These are phyloP conservation scores for Heterotis niloticus DNA, from an alignment of 2,113 vertebrate genomes.

Conservation along the genomic window DNA sequence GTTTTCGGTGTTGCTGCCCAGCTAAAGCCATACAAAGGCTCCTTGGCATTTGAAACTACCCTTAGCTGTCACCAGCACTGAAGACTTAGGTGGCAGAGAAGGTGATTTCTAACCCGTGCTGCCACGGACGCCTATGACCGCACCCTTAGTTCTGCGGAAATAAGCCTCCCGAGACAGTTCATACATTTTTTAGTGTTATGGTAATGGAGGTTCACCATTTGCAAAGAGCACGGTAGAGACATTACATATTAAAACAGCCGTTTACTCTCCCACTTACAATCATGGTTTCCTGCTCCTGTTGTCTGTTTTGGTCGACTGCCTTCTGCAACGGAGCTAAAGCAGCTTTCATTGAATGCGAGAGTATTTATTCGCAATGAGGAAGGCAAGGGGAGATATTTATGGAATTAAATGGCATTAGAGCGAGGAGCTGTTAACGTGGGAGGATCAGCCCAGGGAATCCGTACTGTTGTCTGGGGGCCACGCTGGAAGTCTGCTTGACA, in stretches of 20 bases:
- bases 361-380: conserved; percentile 3
- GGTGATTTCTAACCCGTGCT: conserved; percentile 30
- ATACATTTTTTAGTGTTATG: conserved; percentile 44
- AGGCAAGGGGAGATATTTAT: not conserved
- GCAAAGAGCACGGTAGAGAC: conserved; percentile 20
- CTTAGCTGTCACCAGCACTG: conserved; percentile 17
- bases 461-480: not conserved
- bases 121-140: conserved; percentile 32
- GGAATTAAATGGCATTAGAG: conserved; percentile 4
- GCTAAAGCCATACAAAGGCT: not conserved
- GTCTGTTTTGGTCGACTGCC: not conserved
- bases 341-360: not conserved
- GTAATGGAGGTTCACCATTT: conserved; percentile 40
- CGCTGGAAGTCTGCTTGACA: not conserved
- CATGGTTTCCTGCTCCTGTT: conserved; percentile 18
- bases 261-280: conserved; percentile 22
- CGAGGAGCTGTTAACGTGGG: not conserved
- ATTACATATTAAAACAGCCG: conserved; percentile 33
- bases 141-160: conserved; percentile 38
- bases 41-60: not conserved
- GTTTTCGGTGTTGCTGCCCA: conserved; percentile 5
- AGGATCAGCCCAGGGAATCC: not conserved
- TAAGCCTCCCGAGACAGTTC: conserved; percentile 39
- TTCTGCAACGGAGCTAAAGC: conserved; percentile 1
- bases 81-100: conserved; percentile 6